Evolutionary conservation across 64 coral and sea anemone genomes (phyloP), one percentile per base, ranked within the genome.

Genomic region (Anthopleura sola): DNA sequence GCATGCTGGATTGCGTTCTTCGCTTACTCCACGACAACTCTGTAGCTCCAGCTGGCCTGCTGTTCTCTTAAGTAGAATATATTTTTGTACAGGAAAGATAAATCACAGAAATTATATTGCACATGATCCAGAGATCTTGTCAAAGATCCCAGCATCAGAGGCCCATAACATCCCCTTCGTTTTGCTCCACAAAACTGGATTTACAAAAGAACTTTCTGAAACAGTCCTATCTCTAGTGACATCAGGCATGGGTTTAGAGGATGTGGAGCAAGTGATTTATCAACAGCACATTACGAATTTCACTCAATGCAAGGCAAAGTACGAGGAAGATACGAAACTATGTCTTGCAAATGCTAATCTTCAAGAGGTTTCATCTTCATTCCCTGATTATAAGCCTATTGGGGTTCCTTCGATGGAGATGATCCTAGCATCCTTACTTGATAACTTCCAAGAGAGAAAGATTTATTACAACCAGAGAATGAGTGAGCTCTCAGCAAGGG

Each of bases 331-430:
- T 80, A 32, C 39, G 4, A 80, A 86, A 38, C 8, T 62, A 17
- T 90, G 83, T 78, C 37, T 84, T 53, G 49, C 74, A 57, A 90
- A 84, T 46, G 62, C 78, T 33, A 55, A 54, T 50, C 71, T 86
- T 75, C 6, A 78, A 18, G 0, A 54, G 12, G 6, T 38, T 37
- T 37, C 78, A 34, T 1, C 26, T 14, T 7, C 44, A 81, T 91
- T 91, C 75, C 89, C 89, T 80, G 89, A 81, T 31, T 91, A 86
- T 48, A 91, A 91, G 71, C 58, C 89, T 37, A 62, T 82, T 6
- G 83, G 85, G 49, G 74, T 91, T 49, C 89, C 89, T 26, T 91
- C 89, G 21, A 68, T 91, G 75, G 89, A 91, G 55, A 91, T 85
- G 49, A 85, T 85, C 32, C 76, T 91, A 69, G 84, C 37, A 18